Conservation (phyloP, 2,113 vertebrate species). For the Anolis sagrei region DNA sequence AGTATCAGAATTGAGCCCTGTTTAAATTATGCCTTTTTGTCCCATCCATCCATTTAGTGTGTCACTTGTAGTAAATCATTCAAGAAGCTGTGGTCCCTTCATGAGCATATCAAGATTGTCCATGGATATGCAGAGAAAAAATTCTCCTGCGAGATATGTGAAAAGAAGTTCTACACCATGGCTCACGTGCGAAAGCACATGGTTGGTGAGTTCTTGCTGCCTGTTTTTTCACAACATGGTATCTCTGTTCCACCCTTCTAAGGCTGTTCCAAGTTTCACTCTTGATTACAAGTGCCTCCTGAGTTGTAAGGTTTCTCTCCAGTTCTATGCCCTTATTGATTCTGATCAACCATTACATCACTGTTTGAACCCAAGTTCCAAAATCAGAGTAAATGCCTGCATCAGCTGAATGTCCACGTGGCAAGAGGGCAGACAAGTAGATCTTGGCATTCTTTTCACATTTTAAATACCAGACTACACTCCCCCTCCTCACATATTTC, state of each 20-base stretch:
- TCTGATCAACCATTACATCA: background rate
- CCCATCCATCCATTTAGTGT: slow-evolving; percentile 80
- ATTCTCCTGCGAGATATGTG: slow-evolving; percentile 98
- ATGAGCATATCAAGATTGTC: slow-evolving; percentile 98
- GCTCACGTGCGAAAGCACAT: slow-evolving; percentile 98
- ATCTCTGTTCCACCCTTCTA: background rate
- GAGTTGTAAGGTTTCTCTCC: background rate
- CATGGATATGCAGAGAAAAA: slow-evolving; percentile 99
- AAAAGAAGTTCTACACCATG: slow-evolving; percentile 99
- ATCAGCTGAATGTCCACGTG: background rate
- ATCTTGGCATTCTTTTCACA: too few species aligned
- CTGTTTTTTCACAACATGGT: background rate
- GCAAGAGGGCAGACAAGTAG: background rate
- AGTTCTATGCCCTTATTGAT: background rate
- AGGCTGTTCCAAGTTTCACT: too few species aligned
- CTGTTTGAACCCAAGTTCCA: background rate
- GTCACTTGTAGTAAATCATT: slow-evolving; percentile 98
- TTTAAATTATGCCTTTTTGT: slow-evolving; percentile 61
- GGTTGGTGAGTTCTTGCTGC: slow-evolving; percentile 88
- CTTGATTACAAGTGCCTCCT: background rate
- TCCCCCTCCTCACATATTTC: background rate
- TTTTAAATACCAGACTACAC: background rate
- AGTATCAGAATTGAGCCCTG: background rate
- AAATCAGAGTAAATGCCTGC: background rate
- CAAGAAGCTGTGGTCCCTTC: slow-evolving; percentile 99